Evolutionary conservation across 2,888 invertebrate genomes (phyloP), one percentile per base, ranked within the genome.

Genomic region (Tipula helvola): DNA sequence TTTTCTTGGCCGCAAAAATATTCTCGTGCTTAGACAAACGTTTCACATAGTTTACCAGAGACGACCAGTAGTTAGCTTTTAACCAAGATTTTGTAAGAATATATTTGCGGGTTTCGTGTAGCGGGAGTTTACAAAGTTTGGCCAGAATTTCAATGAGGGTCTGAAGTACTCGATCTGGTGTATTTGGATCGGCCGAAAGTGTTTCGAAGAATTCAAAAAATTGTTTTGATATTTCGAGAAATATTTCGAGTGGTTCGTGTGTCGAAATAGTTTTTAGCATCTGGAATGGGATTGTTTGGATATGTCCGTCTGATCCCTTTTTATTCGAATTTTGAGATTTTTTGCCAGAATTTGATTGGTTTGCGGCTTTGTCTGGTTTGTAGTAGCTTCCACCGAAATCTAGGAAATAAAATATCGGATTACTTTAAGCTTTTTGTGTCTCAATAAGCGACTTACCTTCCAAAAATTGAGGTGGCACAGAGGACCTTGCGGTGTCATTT

Each of bases 331-430:
- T 39, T 13, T 84, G 13, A 5, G 10, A 8, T 39, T 84, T n/a
- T 18, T 71, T 71, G 16, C 52, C 36, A 16, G 85, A 86, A 47
- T 85, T 86, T 84, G 39, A 5, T 85, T 83, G 18, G n/a, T 39
- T 84, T 16, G 7, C 1, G 3, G 39, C 8, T 86, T 84, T 86
- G 44, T 52, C 36, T 86, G 87, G 87, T 12, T 87, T 5, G 41
- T 87, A 71, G 83, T 88, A 88, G 12, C 47, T 87, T 18, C 88
- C 88, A 12, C 88, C 88, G 84, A 87, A 88, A 83, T 88, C 88
- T 88, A 47, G 39, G 83, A 86, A 41, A 28, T 28, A 28, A 28
- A 28, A 28, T 28, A 28, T 28, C 2, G 28, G 1, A 1, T 28
- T 28, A 28, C 1, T 28, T 28, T 28, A 28, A 28, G 28, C 28